Conservation (phyloP, 1,140 invertebrate species). For the Lithobius niger region DNA sequence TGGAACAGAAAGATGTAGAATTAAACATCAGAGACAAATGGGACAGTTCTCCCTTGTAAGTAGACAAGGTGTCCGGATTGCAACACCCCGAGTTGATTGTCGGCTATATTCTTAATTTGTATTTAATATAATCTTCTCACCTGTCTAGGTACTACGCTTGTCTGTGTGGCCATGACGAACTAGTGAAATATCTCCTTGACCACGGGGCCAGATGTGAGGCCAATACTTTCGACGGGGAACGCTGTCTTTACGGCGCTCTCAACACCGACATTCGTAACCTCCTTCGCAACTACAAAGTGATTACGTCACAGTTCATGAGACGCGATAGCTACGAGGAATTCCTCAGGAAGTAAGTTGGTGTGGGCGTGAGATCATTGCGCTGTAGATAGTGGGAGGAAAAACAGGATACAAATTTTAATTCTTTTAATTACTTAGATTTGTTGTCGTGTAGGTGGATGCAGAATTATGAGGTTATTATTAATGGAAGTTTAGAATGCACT, state of each 20-base stretch:
- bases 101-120: too few species aligned
- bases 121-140: too few species aligned
- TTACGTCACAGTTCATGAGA: conserved; percentile 34
- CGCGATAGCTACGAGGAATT: conserved; percentile 41
- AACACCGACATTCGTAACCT: conserved; percentile 37
- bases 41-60: conserved; percentile 42
- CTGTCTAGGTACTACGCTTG: conserved; percentile 43
- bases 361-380: too few species aligned
- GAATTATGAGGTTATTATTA: too few species aligned
- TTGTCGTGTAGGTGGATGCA: too few species aligned
- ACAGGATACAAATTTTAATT: neutral
- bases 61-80: too few species aligned
- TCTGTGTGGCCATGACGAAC: conserved; percentile 39
- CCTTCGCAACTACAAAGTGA: conserved; percentile 35
- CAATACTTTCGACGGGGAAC: conserved; percentile 45
- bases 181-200: conserved; percentile 39
- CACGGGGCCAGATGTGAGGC: conserved; percentile 42
- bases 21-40: conserved; percentile 40
- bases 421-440: neutral
- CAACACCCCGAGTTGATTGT: too few species aligned
- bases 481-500: too few species aligned
- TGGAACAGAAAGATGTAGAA: conserved; percentile 39
- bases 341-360: conserved; percentile 37
- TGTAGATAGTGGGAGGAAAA: too few species aligned
- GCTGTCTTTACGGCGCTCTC: conserved; percentile 43